Conservation (phyloP, 1,140 invertebrate genomes). For the Epicauta chinensis region DNA sequence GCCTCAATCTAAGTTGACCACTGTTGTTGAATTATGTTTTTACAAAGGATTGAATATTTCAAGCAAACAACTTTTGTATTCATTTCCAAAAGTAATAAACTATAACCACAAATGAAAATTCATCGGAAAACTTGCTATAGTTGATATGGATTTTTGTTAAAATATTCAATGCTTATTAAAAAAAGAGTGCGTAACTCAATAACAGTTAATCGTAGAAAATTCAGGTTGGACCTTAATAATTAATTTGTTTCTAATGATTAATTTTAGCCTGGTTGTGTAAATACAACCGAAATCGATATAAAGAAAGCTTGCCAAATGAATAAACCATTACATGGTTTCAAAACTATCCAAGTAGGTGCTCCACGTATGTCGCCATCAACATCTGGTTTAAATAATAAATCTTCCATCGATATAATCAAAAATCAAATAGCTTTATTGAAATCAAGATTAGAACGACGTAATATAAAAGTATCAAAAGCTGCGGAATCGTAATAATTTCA, state of each 20-base stretch:
- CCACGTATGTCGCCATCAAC: slow-evolving; percentile 56
- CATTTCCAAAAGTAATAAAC: too few relatives aligned
- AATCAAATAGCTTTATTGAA: slow-evolving; percentile 51
- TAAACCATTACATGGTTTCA: slow-evolving; percentile 53
- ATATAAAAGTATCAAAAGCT: slow-evolving; percentile 95
- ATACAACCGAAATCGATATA: slow-evolving; percentile 97
- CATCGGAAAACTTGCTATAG: too few relatives aligned
- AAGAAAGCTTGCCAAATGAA: slow-evolving; percentile 91
- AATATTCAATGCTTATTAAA: too few relatives aligned
- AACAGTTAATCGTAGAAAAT: too few relatives aligned
- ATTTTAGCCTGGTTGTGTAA: slow-evolving; percentile 90
- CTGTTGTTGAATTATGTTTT: too few relatives aligned
- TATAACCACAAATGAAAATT: too few relatives aligned
- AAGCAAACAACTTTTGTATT: too few relatives aligned
- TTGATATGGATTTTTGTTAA: too few relatives aligned
- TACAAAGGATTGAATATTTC: too few relatives aligned
- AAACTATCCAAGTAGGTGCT: slow-evolving; percentile 47
- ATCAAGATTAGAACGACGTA: slow-evolving; percentile 76
- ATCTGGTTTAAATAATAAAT: slow-evolving; percentile 43
- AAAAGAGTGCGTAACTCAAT: too few relatives aligned
- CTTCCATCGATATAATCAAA: slow-evolving; percentile 31
- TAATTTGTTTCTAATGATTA: slow-evolving; percentile 7
- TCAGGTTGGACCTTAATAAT: neutral
- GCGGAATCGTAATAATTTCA: slow-evolving; percentile 74
- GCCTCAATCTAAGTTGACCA: too few relatives aligned